A percentile compares a stretch with the other conserved stretches of the same genome.
These are phyloP conservation scores for Arvicanthis niloticus DNA, from an alignment of 2,113 vertebrate species.

Conservation along the genomic window DNA sequence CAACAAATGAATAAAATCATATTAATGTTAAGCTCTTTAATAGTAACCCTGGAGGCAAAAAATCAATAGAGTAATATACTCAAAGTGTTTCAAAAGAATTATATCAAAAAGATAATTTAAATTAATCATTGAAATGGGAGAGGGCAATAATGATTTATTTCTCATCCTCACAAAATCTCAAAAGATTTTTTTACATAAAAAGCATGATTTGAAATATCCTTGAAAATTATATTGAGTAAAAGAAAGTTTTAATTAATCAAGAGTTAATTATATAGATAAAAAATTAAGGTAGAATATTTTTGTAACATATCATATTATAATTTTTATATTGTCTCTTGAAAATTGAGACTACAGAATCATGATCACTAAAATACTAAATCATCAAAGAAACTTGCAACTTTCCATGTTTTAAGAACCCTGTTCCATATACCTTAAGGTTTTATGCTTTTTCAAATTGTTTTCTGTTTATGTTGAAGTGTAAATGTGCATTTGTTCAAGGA, in stretches of 20 bases:
- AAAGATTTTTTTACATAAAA: not conserved
- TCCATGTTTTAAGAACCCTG: not conserved
- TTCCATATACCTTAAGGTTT: not conserved
- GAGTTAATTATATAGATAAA: not conserved
- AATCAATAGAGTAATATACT: not conserved
- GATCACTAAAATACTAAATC: not conserved
- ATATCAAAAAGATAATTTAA: not conserved
- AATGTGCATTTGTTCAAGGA: fast-evolving
- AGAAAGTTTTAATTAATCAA: not conserved
- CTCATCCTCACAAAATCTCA: not conserved
- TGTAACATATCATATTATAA: not conserved
- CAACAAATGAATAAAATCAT: not conserved
- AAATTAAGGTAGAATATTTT: not conserved
- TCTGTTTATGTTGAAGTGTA: not conserved
- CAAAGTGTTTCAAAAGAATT: not conserved
- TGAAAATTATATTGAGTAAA: not conserved
- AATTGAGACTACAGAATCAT: not conserved
- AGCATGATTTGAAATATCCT: not conserved
- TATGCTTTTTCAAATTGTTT: not conserved
- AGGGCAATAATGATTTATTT: not conserved
- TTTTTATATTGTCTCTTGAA: not conserved
- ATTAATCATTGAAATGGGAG: not conserved
- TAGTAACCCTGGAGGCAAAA: not conserved
- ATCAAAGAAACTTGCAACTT: not conserved
- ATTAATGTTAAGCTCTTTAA: not conserved